Percentiles rank a stretch among this genome's conserved stretches.
These are phyloP conservation scores for Semnopithecus entellus DNA, from an alignment of 2,113 vertebrate species.

Conservation along the genomic window DNA sequence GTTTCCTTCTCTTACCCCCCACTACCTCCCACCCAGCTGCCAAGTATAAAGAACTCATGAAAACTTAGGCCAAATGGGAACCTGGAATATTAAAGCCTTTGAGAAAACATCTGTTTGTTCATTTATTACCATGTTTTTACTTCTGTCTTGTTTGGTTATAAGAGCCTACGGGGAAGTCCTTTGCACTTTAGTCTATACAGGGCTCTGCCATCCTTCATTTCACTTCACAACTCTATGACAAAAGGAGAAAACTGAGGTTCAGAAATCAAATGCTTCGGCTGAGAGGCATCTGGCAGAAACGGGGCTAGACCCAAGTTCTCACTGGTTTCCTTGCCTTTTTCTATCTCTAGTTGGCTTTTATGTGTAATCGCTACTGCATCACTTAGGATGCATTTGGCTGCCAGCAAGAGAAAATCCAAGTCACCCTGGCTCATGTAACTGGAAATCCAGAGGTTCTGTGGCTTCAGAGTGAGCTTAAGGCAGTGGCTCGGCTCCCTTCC, in stretches of 20 bases:
- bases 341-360: no score
- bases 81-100: slow-evolving; percentile 33
- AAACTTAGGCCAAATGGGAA: slow-evolving; percentile 34
- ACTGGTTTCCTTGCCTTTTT: neutral
- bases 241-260: neutral
- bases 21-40: slow-evolving; percentile 57
- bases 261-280: neutral
- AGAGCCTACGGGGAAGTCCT: neutral
- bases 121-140: neutral
- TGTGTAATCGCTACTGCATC: fast-evolving
- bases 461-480: neutral
- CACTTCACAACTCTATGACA: neutral
- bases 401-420: neutral
- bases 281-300: neutral
- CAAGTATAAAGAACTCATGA: slow-evolving; percentile 3
- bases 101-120: slow-evolving; percentile 74
- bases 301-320: neutral
- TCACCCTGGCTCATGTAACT: no score
- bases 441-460: neutral
- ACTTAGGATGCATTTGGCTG: neutral
- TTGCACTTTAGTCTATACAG: neutral
- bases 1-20: slow-evolving; percentile 43
- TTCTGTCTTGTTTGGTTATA: slow-evolving; percentile 37
- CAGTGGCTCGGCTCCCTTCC: neutral
- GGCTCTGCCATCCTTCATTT: neutral